Evolutionary conservation across 1,140 invertebrate species (phyloP), one percentile per base, ranked within the genome.

Genomic region (Apis florea): DNA sequence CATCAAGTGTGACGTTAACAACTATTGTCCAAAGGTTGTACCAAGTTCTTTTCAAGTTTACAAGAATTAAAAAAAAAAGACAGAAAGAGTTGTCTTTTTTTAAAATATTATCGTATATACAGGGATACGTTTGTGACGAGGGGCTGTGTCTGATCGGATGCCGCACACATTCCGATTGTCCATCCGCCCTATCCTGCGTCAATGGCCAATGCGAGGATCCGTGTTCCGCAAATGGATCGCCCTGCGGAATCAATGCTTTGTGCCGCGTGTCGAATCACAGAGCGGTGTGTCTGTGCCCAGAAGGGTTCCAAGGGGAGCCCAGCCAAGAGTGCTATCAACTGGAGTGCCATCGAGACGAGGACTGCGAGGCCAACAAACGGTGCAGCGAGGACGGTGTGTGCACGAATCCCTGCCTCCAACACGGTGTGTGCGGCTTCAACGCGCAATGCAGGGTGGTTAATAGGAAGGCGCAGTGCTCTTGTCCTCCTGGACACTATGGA

Each of bases 261-360:
- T 97, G 97, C 90, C 95, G 95, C 76, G 95, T 97, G 2, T 96
- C 96, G 0, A 96, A 97, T 77, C 97, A 97, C 91, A 94, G 95
- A 56, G 96, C 97, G n/a, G 94, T 98, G 1, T 98, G 97, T 89
- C 94, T 96, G 26, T 98, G 97, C 92, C 97, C 97, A 1, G 96
- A 97, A 89, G 97, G 97, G 9, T 97, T 95, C 82, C 96, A 96
- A 81, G 97, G 97, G 2, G 96, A 97, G 89, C 96, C 96, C 13
- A 95, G 94, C 68, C 95, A 95, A 86, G 95, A 95, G 89, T 97
- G 96, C 90, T 95, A 95, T 83, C 95, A 96, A 83, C 96, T 96
- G 79, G 97, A 97, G 92, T 98, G 98, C 85, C 94, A 95, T 59
- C 93, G 94, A 47, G 96, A 98, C 90, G 93, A 95, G 2, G 97